Evolutionary conservation across 2,888 invertebrate genomes (phyloP).

Genomic region (Amiota minor): DNA sequence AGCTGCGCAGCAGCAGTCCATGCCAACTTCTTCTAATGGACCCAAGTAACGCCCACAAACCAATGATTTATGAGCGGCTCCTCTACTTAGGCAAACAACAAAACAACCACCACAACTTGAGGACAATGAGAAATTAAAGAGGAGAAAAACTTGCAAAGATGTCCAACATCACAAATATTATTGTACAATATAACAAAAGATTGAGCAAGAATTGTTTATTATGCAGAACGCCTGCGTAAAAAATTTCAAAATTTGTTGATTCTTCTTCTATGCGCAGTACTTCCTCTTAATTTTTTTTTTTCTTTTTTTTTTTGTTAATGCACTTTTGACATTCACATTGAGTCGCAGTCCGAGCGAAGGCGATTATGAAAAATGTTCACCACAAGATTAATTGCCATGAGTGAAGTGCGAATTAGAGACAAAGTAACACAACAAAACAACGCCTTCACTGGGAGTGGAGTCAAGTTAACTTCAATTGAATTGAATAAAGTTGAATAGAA

Average conservation of each 20-base stretch:
- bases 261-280: too few relatives aligned
- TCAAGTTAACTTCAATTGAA: not conserved
- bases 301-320: not conserved
- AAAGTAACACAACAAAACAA: slow-evolving; percentile 36
- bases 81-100: slow-evolving; percentile 36
- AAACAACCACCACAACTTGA: not conserved
- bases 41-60: slow-evolving; percentile 58
- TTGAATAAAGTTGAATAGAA: slow-evolving; percentile 1
- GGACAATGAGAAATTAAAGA: not conserved
- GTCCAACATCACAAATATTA: not conserved
- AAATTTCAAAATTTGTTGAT: too few relatives aligned
- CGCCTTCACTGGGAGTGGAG: slow-evolving; percentile 6
- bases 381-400: slow-evolving; percentile 52
- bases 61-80: slow-evolving; percentile 60
- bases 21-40: slow-evolving; percentile 59
- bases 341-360: not conserved
- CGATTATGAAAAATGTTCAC: not conserved
- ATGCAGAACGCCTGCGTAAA: slow-evolving; percentile 21
- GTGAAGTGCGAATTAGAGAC: slow-evolving; percentile 55
- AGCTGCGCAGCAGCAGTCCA: slow-evolving; percentile 53
- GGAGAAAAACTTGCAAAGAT: slow-evolving; percentile 5
- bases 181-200: not conserved
- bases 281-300: not conserved
- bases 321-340: slow-evolving; percentile 23
- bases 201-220: slow-evolving; percentile 7